These are phyloP conservation scores for Crocuta crocuta DNA, from an alignment of 2,113 vertebrate genomes.

Conservation along the genomic window DNA sequence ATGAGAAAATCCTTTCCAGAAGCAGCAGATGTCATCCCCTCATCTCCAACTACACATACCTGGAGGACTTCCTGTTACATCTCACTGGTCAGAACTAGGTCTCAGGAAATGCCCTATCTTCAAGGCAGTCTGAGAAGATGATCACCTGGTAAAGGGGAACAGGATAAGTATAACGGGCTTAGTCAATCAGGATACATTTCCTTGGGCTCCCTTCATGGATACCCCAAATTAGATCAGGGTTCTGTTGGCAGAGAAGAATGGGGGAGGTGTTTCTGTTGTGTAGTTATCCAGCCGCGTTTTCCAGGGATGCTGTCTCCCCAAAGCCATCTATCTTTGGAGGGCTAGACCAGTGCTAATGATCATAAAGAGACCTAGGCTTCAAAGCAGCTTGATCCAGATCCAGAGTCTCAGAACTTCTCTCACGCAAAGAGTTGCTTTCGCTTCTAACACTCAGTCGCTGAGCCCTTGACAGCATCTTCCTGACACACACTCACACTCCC, in stretches of 20 bases:
- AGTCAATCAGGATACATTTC: neutral
- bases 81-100: neutral
- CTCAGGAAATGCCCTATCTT: neutral
- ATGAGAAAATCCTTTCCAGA: neutral
- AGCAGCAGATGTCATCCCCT: neutral
- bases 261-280: neutral
- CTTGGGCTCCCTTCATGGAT: neutral
- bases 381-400: neutral
- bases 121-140: neutral
- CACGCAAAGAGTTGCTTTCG: neutral
- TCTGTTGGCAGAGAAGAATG: neutral
- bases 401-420: neutral
- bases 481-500: neutral
- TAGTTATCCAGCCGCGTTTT: neutral
- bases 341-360: neutral
- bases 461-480: neutral
- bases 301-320: neutral
- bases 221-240: neutral
- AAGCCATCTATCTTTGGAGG: neutral
- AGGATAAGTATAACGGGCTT: neutral
- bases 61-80: constrained; percentile 16
- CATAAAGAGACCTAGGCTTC: neutral
- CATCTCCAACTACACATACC: neutral
- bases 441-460: neutral
- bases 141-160: neutral